These are phyloP conservation scores for Pempheris klunzingeri DNA, from an alignment of 2,797 vertebrate genomes.

Conservation along the genomic window DNA sequence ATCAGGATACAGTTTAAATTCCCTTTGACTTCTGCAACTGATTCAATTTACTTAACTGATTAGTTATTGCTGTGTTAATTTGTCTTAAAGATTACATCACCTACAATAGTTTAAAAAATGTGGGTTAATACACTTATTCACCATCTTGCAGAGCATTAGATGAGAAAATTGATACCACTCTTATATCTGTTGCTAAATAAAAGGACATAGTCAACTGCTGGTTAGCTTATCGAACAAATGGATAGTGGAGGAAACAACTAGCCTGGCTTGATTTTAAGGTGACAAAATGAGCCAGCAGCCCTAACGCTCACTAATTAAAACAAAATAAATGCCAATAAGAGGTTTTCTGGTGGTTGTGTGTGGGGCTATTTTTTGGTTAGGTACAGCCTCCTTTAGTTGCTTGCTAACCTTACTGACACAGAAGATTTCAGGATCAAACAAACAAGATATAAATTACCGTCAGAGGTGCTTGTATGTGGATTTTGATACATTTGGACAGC, in stretches of 20 bases:
- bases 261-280: not conserved
- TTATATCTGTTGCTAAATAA: not conserved
- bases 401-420: no score
- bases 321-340: no score
- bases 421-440: no score
- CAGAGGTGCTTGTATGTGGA: no score
- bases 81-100: no score
- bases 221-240: not conserved
- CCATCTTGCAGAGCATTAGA: not conserved
- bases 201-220: not conserved
- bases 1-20: not conserved
- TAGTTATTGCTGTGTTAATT: not conserved
- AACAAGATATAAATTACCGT: no score
- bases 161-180: not conserved
- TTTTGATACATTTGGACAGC: not conserved
- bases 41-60: not conserved
- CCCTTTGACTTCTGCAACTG: no score
- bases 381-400: no score
- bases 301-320: no score
- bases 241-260: not conserved
- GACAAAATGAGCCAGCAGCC: not conserved
- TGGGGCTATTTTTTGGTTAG: no score
- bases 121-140: not conserved
- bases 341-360: no score
- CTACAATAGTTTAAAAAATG: not conserved